Base-by-base conservation (phyloP, 2,113 vertebrate species). In the Callaeas wilsoni region DNA sequence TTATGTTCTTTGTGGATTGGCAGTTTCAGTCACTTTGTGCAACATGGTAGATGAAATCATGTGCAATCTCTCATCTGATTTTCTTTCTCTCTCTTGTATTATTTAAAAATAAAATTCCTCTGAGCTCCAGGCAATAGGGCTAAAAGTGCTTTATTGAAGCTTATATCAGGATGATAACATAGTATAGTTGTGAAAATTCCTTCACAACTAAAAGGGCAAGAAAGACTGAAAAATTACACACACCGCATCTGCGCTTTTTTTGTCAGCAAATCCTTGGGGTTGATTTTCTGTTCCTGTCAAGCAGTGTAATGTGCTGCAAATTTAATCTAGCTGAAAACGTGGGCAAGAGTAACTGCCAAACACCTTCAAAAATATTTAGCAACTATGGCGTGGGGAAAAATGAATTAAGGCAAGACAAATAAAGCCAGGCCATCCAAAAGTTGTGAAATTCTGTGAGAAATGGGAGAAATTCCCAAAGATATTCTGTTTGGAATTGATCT, bases 41-140 rank as follows among this genome's bases (percentile, higher is more conserved):
- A 39, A 53, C 0, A 1, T 12, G 2, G 46, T 19, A 49, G 50
- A 49, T 47, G 20, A 81, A 81, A n/a, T 57, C 4, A 32, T 6
- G 29, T 50, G 52, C 46, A 73, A 50, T 76, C 46, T 89, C 62
- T 73, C 16, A n/a, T 35, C 25, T 86, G 52, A 57, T 86, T 65
- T 81, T 89, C 59, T 87, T 35, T 92, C 76, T 74, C 20, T 42
- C 41, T 44, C 35, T 81, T 76, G 29, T 42, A 47, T 93, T 95
- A 75, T 82, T 90, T 85, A 75, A 86, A 93, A 32, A 65, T n/a
- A 65, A 16, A 47, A 94, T 93, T 93, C 84, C 47, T 93, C 74
- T 47, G 60, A 87, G 53, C 53, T 53, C 12, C 62, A 69, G 70
- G 60, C n/a, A 88, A 37, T 16, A 89, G 47, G 21, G 18, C 70